Evolutionary conservation across 2,888 invertebrate genomes (phyloP).

Genomic region (Synanthedon vespiformis): DNA sequence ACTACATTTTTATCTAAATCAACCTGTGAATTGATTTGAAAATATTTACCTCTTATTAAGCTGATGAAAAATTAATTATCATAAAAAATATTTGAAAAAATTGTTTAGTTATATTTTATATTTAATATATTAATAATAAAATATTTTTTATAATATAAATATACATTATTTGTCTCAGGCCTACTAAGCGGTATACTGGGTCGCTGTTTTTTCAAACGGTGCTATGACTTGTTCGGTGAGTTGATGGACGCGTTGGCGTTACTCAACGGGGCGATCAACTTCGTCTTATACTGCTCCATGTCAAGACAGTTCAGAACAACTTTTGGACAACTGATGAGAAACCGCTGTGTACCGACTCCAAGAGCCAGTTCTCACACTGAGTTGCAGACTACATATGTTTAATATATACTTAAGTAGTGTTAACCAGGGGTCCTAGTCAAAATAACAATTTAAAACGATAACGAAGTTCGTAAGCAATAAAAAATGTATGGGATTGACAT

Average conservation of each 20-base stretch:
- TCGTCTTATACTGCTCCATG: slow-evolving; percentile 95
- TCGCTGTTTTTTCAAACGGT: slow-evolving; percentile 80
- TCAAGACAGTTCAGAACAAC: slow-evolving; percentile 90
- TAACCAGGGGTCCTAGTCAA: neutral
- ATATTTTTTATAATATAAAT: neutral
- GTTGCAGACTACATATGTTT: slow-evolving; percentile 75
- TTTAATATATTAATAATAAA: no score
- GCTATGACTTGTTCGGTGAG: slow-evolving; percentile 87
- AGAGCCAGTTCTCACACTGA: slow-evolving; percentile 70
- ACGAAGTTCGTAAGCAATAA: no score
- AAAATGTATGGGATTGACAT: no score
- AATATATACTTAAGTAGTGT: slow-evolving; percentile 8
- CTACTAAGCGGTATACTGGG: slow-evolving; percentile 76
- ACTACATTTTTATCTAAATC: no score
- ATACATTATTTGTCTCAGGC: slow-evolving; percentile 23
- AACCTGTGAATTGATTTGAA: no score
- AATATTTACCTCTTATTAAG: no score
- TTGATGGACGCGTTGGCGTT: slow-evolving; percentile 91
- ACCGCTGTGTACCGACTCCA: slow-evolving; percentile 62
- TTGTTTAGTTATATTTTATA: no score
- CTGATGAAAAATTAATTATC: no score
- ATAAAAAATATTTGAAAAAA: no score
- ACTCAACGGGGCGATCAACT: slow-evolving; percentile 92
- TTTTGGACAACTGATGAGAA: slow-evolving; percentile 79
- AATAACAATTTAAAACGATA: no score